Evolutionary conservation across 2,888 invertebrate genomes (phyloP).

Genomic region (Galerucella pusilla): DNA sequence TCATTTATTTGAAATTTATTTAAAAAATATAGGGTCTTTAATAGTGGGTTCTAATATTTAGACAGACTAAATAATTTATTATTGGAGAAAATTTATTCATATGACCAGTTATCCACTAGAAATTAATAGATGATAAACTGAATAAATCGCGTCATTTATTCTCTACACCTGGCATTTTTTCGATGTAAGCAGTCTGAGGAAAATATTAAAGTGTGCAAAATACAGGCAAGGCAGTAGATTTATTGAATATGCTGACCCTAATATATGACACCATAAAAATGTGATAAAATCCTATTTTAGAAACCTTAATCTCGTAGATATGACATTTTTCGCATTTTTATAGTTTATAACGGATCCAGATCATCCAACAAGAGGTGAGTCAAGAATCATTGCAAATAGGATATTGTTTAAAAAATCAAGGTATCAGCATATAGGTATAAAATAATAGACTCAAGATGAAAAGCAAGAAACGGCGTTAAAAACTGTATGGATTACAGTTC

Average conservation of each 20-base stretch:
- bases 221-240: constrained; percentile 22
- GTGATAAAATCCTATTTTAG: constrained; percentile 38
- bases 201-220: constrained; percentile 22
- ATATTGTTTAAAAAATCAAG: constrained; percentile 4
- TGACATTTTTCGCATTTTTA: constrained; percentile 31
- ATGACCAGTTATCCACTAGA: neutral
- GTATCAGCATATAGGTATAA: neutral
- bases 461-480: no score
- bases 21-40: no score
- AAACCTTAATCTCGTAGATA: constrained; percentile 29
- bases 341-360: constrained; percentile 29
- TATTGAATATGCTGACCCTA: constrained; percentile 33
- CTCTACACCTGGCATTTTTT: constrained; percentile 10
- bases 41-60: no score
- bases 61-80: neutral
- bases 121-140: constrained; percentile 5
- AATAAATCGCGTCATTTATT: neutral
- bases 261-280: constrained; percentile 31
- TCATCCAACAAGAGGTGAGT: constrained; percentile 20
- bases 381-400: constrained; percentile 10
- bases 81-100: neutral
- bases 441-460: no score
- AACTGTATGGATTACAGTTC: no score
- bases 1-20: no score
- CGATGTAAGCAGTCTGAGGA: neutral